Evolutionary conservation across 2,797 vertebrate species (phyloP).

Genomic region (Acridotheres tristis): DNA sequence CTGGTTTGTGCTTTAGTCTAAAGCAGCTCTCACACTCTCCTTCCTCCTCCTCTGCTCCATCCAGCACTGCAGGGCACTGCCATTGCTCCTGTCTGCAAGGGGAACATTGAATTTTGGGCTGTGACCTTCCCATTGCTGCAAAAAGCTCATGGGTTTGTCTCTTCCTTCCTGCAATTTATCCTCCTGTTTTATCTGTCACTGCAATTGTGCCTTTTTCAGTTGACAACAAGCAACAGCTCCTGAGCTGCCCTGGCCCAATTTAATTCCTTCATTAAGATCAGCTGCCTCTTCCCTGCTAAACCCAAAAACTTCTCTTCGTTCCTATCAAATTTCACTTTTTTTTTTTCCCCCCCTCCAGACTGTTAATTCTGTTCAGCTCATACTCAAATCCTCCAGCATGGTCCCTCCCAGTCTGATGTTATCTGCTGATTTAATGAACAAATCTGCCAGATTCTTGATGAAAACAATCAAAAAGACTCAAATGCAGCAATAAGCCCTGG

Average conservation of each 20-base stretch:
- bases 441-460: neutral
- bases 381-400: neutral
- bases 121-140: neutral
- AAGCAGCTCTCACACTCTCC: neutral
- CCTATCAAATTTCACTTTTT: neutral
- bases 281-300: neutral
- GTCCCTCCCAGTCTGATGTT: slow-evolving; percentile 27
- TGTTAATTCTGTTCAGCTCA: neutral
- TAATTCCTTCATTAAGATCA: neutral
- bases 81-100: neutral
- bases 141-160: neutral
- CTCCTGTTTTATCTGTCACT: neutral
- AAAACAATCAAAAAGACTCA: slow-evolving; percentile 1
- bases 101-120: neutral
- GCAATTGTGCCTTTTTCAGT: neutral
- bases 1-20: neutral
- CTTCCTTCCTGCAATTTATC: neutral
- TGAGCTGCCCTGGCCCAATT: neutral
- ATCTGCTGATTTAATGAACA: slow-evolving; percentile 37
- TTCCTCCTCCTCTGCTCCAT: neutral
- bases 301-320: neutral
- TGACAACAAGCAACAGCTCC: neutral
- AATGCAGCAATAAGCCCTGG: neutral
- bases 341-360: neutral
- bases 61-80: neutral